These are phyloP conservation scores for Pammene aurita DNA, from an alignment of 2,888 invertebrate species.

Conservation along the genomic window DNA sequence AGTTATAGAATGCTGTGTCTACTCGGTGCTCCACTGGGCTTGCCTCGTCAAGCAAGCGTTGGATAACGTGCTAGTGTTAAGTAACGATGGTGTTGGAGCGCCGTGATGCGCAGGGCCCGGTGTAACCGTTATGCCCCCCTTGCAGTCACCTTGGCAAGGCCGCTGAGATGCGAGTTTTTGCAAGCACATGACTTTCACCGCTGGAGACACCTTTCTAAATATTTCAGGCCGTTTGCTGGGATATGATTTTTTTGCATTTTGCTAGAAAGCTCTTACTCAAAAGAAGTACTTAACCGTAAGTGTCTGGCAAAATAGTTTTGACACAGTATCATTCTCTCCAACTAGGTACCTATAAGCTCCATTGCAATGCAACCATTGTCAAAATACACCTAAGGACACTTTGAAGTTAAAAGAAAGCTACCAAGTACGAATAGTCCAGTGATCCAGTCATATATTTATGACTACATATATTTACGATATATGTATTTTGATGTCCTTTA, in stretches of 20 bases:
- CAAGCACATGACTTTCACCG: conserved; percentile 82
- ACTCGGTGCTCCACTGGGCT: conserved; percentile 42
- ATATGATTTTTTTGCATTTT: conserved; percentile 37
- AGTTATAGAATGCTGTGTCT: conserved; percentile 47
- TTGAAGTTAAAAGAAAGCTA: no score
- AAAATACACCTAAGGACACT: no score
- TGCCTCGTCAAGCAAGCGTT: conserved; percentile 12
- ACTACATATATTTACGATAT: no score
- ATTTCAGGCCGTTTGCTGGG: conserved; percentile 57
- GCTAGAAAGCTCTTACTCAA: conserved; percentile 11
- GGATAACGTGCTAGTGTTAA: conserved; percentile 28
- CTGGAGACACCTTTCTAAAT: conserved; percentile 79
- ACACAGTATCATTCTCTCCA: no score
- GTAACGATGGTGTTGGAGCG: conserved; percentile 31
- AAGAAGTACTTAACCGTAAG: background rate
- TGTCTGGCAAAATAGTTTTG: no score
- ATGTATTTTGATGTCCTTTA: no score
- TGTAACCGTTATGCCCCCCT: conserved; percentile 80
- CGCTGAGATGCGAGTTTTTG: conserved; percentile 81
- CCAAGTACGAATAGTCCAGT: no score
- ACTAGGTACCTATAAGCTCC: no score
- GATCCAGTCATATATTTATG: no score
- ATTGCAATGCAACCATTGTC: no score
- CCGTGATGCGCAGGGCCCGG: conserved; percentile 49
- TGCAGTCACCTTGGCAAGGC: conserved; percentile 83